Evolutionary conservation across 2,113 vertebrate genomes (phyloP), one percentile per base, ranked within the genome.

Genomic region (Thamnophis sirtalis): DNA sequence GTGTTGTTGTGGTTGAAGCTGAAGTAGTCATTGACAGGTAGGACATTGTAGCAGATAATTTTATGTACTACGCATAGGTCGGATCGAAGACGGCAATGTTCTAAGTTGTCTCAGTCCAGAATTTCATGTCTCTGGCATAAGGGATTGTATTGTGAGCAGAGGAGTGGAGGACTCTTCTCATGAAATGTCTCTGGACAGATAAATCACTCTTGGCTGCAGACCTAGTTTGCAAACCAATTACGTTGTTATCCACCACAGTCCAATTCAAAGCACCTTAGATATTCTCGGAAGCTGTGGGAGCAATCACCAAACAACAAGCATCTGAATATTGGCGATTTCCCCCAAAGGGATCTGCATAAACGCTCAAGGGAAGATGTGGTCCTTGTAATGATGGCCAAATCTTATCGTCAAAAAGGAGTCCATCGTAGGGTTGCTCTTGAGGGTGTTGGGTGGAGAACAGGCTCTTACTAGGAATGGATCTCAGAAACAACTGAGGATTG

Each of bases 381-480:
- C 22, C 26, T 11, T 54, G 50, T 58, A n/a, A 24, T 7, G 33
- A 15, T 19, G 58, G 33, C 33, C 17, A 50, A 24, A 49, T 43
- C 6, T 53, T 26, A 49, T 10, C 9, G 26, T 51, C 3, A 51
- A 33, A 48, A 53, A 51, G 1, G 43, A 19, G 15, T 48, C 33
- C 1, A 6, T 11, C 15, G 15, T 48, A 0, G 26, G 11, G 17
- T 2, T 0, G 85, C 5, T 0, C 19, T 90, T 86, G 85, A 86
- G 89, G 89, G 1, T n/a, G 24, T 1, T 1, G 63, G 1, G 4
- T 28, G 22, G 28, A 28, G 43, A 10, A 17, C 50, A 22, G 3
- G 2, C 54, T 19, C 58, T 21, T 49, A 48, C 0, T 0, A 8
- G 54, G 28, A 9, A 0, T 0, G 0, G 3, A 2, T 0, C 38